Percentiles rank a stretch among this genome's conserved stretches.
Conservation (phyloP, 2,888 invertebrate genomes). For the Cloeon dipterum region DNA sequence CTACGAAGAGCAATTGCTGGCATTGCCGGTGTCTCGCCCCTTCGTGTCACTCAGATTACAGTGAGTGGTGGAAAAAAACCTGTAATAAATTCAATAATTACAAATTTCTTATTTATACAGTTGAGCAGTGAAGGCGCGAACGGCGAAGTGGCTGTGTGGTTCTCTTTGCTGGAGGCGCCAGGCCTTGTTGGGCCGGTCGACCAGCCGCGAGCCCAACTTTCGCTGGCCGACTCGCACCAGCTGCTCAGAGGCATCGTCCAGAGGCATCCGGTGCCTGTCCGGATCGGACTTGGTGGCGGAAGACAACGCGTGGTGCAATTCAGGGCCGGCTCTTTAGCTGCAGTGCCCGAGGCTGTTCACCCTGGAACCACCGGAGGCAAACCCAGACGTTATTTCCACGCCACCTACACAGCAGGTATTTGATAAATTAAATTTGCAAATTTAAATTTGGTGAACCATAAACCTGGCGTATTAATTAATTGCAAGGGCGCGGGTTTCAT, state of each 20-base stretch:
- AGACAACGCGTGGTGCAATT: conserved; percentile 14
- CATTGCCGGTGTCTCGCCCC: conserved; percentile 14
- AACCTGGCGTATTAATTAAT: no score
- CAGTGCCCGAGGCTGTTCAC: conserved; percentile 13
- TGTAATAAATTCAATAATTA: background rate
- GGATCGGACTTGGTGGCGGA: conserved; percentile 12
- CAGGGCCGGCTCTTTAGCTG: conserved; percentile 13
- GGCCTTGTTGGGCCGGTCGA: conserved; percentile 11
- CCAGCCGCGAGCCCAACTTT: conserved; percentile 6
- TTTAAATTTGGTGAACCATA: no score
- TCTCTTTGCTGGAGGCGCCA: conserved; percentile 15
- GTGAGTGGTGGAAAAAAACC: conserved; percentile 10
- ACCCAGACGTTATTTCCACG: conserved; percentile 11
- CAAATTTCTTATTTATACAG: background rate
- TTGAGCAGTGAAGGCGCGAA: conserved; percentile 1
- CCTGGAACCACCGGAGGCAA: conserved; percentile 10
- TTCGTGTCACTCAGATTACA: conserved; percentile 15
- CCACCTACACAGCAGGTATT: conserved; percentile 13
- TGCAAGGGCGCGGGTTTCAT: no score
- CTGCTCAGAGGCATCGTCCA: conserved; percentile 13
- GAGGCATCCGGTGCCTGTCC: conserved; percentile 13
- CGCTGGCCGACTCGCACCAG: conserved; percentile 14
- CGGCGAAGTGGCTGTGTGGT: conserved; percentile 11
- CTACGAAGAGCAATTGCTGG: conserved; percentile 14
- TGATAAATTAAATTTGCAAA: no score